phyloP scores from a whole-genome alignment of 2,888 invertebrate genomes.

The Lasioglossum vierecki region DNA sequence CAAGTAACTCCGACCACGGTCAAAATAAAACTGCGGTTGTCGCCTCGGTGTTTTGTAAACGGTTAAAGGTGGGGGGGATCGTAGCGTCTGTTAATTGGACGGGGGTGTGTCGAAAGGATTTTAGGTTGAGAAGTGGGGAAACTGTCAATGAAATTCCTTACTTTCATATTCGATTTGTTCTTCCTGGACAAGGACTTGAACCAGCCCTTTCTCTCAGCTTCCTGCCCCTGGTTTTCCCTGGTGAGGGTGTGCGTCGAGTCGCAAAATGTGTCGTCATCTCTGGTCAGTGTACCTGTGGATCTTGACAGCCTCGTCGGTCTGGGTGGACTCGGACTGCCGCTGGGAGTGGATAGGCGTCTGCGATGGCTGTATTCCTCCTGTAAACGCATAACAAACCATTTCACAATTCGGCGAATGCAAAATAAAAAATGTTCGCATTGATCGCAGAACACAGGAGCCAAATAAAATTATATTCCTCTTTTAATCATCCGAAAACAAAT shows the following conservation, averaged over 20 bases:
- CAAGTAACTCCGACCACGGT: too few species aligned
- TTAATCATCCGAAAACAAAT: too few species aligned
- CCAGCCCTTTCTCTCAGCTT: constrained; percentile 87
- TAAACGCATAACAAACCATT: constrained; percentile 67
- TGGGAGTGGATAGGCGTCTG: constrained; percentile 91
- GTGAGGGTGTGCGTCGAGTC: constrained; percentile 83
- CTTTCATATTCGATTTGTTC: constrained; percentile 86
- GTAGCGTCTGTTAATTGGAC: too few species aligned
- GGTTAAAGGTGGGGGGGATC: too few species aligned
- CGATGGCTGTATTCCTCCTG: constrained; percentile 89
- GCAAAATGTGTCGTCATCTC: constrained; percentile 82
- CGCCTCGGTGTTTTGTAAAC: too few species aligned
- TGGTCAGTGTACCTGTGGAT: constrained; percentile 81
- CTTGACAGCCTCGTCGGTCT: constrained; percentile 85
- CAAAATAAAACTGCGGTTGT: too few species aligned
- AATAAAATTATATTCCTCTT: too few species aligned
- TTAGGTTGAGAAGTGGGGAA: too few species aligned
- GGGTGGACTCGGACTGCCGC: constrained; percentile 88
- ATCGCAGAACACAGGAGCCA: too few species aligned
- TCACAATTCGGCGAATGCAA: neutral
- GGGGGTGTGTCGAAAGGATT: too few species aligned
- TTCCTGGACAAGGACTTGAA: constrained; percentile 92
- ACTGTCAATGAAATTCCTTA: constrained; percentile 65
- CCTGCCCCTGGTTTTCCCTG: constrained; percentile 84
- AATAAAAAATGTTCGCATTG: too few species aligned